phyloP scores from a whole-genome alignment of 2,888 invertebrate genomes.

The Drosophila pegasa region DNA sequence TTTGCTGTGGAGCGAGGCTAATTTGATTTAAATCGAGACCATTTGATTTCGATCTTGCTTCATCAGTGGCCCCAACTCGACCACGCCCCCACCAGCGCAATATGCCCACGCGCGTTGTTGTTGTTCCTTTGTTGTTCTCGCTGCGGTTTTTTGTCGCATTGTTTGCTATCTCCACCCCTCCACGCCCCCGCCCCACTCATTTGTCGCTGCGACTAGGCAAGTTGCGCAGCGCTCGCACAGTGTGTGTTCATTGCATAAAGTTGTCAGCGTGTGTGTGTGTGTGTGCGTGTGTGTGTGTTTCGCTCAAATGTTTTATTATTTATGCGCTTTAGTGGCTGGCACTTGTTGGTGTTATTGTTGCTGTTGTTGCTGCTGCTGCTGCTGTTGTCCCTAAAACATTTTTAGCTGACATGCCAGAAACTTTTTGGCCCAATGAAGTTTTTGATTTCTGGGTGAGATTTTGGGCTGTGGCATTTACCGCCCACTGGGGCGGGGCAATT shows the following conservation, averaged over 20 bases:
- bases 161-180: conserved; percentile 46
- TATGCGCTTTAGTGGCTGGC: conserved; percentile 61
- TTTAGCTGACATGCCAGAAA: conserved; percentile 69
- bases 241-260: conserved; percentile 3
- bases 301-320: conserved; percentile 70
- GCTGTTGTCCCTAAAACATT: conserved; percentile 41
- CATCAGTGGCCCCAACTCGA: conserved; percentile 1
- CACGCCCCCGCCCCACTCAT: conserved; percentile 25
- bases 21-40: conserved; percentile 61
- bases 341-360: conserved; percentile 33
- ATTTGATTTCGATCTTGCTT: conserved; percentile 56
- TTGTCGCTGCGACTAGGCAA: conserved; percentile 60
- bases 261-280: neutral
- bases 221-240: conserved; percentile 30
- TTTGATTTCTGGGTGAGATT: conserved; percentile 59
- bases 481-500: conserved; percentile 51
- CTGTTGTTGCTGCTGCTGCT: conserved; percentile 9
- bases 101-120: conserved; percentile 13
- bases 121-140: conserved; percentile 41
- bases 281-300: conserved; percentile 15
- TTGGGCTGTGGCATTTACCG: conserved; percentile 5
- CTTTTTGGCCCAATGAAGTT: conserved; percentile 67
- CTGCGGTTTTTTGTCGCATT: conserved; percentile 55
- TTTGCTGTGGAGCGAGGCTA: conserved; percentile 41
- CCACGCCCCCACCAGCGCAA: conserved; percentile 17